A percentile compares a stretch with the other conserved stretches of the same genome.
Conservation (phyloP, 2,113 vertebrate genomes). For the Micromys minutus region DNA sequence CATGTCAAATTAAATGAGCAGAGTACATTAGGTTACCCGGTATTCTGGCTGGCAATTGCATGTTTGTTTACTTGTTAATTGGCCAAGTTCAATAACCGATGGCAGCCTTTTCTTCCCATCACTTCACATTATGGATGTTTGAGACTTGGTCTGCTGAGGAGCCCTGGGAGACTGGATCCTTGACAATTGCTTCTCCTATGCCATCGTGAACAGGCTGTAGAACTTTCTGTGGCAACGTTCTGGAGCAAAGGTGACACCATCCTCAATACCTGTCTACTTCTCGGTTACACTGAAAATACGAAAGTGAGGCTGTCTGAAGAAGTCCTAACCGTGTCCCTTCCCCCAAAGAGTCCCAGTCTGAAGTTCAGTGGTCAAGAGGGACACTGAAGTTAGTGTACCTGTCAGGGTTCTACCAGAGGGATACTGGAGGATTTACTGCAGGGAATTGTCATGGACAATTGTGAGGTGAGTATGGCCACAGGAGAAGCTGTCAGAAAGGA, state of each 20-base stretch:
- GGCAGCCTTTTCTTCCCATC: conserved; percentile 63
- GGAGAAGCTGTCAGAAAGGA: neutral
- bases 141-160: neutral
- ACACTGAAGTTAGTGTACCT: neutral
- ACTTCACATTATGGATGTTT: conserved; percentile 56
- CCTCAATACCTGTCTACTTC: neutral
- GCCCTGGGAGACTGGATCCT: neutral
- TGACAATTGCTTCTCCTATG: neutral
- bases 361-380: neutral
- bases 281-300: neutral
- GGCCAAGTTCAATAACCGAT: conserved; percentile 64
- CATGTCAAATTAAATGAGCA: conserved; percentile 69
- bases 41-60: conserved; percentile 8
- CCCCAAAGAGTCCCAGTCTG: neutral
- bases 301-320: neutral
- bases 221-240: neutral
- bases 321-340: neutral
- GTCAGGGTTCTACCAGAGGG: neutral
- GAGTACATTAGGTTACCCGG: conserved; percentile 58
- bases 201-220: neutral
- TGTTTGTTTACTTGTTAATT: conserved; percentile 77
- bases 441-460: neutral
- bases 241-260: neutral
- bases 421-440: neutral
- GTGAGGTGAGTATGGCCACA: neutral